Conservation (phyloP, 2,888 invertebrate species). For the Gortyna flavago region DNA sequence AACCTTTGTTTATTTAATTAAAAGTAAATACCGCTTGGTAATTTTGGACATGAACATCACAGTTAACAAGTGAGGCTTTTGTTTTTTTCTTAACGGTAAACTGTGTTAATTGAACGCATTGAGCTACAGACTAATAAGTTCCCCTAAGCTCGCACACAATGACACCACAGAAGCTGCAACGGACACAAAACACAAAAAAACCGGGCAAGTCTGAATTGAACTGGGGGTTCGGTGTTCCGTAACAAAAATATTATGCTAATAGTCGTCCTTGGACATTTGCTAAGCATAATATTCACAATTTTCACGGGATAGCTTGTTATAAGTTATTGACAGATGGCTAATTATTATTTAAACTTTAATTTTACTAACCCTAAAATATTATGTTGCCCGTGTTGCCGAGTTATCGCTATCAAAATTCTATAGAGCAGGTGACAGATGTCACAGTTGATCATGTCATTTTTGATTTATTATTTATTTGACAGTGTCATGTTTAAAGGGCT, state of each 20-base stretch:
- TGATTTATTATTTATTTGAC: background rate
- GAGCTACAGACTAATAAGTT: slow-evolving; percentile 78
- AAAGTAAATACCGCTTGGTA: slow-evolving; percentile 34
- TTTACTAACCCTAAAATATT: background rate
- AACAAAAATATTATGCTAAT: slow-evolving; percentile 20
- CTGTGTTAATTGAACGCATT: slow-evolving; percentile 76
- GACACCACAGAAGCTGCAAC: slow-evolving; percentile 74
- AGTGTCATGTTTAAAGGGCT: background rate
- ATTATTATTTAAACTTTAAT: background rate
- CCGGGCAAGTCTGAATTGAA: slow-evolving; percentile 65
- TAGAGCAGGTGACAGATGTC: slow-evolving; percentile 10
- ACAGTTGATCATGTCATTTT: background rate
- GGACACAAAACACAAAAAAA: slow-evolving; percentile 76
- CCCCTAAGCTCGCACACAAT: slow-evolving; percentile 79
- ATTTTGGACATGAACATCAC: slow-evolving; percentile 19
- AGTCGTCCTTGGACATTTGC: slow-evolving; percentile 8
- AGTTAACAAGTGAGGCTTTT: slow-evolving; percentile 57
- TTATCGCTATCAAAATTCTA: slow-evolving; percentile 14
- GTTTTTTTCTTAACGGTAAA: slow-evolving; percentile 64
- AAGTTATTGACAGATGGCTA: background rate
- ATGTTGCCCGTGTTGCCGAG: background rate
- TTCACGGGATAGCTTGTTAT: background rate
- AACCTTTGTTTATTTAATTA: slow-evolving; percentile 14
- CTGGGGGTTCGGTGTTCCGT: slow-evolving; percentile 12
- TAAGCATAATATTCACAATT: background rate